A percentile compares a stretch with the other conserved stretches of the same genome.
Conservation (phyloP, 92 coral and sea anemone species). For the Phymanthus crucifer region DNA sequence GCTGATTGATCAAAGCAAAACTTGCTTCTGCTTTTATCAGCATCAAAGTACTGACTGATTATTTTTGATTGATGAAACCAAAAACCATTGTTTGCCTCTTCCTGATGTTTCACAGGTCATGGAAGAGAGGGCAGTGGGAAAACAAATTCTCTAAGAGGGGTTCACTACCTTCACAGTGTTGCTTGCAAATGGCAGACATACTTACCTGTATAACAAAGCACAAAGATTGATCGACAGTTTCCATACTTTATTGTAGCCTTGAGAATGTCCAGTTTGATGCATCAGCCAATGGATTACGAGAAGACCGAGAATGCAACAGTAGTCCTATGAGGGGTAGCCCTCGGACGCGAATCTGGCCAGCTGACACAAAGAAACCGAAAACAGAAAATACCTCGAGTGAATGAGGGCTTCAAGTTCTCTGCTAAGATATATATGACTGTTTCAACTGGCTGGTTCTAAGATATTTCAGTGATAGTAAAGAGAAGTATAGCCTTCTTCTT, state of each 20-base stretch:
- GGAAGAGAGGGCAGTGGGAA: no score
- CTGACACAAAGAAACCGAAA: slow-evolving; percentile 67
- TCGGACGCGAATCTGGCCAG: slow-evolving; percentile 63
- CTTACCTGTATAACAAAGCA: neutral
- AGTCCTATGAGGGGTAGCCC: slow-evolving; percentile 78
- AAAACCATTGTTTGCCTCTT: no score
- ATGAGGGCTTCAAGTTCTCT: slow-evolving; percentile 24
- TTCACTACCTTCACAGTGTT: neutral
- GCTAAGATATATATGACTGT: neutral
- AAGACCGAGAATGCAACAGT: slow-evolving; percentile 63
- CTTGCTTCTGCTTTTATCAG: no score
- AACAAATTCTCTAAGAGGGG: neutral
- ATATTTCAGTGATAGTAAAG: neutral
- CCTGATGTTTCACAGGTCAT: no score
- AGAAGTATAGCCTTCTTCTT: neutral
- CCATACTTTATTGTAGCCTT: slow-evolving; percentile 45
- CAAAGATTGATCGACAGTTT: neutral
- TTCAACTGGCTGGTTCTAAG: neutral
- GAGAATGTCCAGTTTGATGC: slow-evolving; percentile 87
- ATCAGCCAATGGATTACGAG: slow-evolving; percentile 73
- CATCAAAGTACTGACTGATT: no score
- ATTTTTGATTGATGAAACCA: no score
- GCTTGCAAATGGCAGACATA: neutral
- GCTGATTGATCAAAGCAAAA: no score
- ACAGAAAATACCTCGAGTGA: slow-evolving; percentile 74